phyloP scores from a whole-genome alignment of 64 coral and sea anemone genomes.

The Trachythela sp. region DNA sequence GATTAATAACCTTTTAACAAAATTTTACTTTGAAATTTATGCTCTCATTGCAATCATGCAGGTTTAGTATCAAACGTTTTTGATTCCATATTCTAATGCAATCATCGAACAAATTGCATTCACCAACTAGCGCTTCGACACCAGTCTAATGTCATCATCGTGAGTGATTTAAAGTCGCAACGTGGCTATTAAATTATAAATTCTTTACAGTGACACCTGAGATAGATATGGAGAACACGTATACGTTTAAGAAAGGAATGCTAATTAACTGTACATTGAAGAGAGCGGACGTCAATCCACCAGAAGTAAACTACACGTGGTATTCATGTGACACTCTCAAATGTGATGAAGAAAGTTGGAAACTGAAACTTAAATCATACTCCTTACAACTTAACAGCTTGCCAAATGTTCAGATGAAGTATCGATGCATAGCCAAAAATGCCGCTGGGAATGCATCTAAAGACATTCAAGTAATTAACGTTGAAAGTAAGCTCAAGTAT shows the following conservation, averaged over 20 bases:
- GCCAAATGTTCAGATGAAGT: neutral
- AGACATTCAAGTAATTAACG: neutral
- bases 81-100: too few species aligned
- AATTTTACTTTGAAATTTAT: too few species aligned
- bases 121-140: too few species aligned
- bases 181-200: neutral
- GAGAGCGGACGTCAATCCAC: neutral
- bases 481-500: too few species aligned
- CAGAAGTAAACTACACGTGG: neutral
- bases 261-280: neutral
- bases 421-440: neutral
- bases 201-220: neutral
- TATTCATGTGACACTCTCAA: neutral
- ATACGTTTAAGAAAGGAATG: neutral
- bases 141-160: neutral
- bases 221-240: neutral
- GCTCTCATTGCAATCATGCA: too few species aligned
- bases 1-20: too few species aligned
- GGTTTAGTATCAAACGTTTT: too few species aligned
- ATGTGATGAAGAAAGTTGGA: neutral
- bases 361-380: neutral
- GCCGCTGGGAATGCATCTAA: neutral
- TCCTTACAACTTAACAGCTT: neutral
- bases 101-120: too few species aligned
- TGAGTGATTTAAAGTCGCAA: neutral